Base-by-base conservation (phyloP, 2,113 vertebrate species). In the Parus major region DNA sequence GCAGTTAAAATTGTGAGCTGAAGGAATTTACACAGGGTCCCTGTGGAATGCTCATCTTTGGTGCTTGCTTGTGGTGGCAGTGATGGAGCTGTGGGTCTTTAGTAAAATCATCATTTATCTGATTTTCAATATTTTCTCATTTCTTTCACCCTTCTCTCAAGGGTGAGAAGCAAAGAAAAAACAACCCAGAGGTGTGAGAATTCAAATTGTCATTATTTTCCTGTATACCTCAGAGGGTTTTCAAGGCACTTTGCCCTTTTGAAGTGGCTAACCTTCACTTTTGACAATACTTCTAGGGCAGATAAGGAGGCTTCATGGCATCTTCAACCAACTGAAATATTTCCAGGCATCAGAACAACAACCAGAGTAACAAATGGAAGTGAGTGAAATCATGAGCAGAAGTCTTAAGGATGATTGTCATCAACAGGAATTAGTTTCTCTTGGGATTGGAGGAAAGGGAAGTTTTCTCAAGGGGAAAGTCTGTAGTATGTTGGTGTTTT, bases 241-340 rank as follows among this genome's bases (percentile, higher is more conserved):
- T 90, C 63, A 79, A 72, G 78, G 59, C 63, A 63, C 7, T 47
- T 50, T 59, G 63, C 33, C 27, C 85, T 76, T 94, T 86, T 82
- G 75, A 90, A 90, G 91, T 90, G 87, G 59, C 59, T 87, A 61
- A 78, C 78, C 69, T 85, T 82, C 72, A 84, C 65, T 91, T 84
- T 39, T 92, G 55, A 46, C 29, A 63, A 31, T 55, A 70, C 29
- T 71, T 73, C 47, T 53, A 23, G 31, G 31, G 65, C 29, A 78
- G 68, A 76, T 84, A 69, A 96, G 77, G 80, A 72, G 69, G 41
- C 57, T 95, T 44, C 12, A 2, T 12, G 57, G 28, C 44, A 59
- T 66, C 33, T 86, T 83, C 61, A 88, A 88, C 16, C 22, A 53
- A 19, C 15, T 5, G 22, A 89, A 72, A 10, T 35, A 19, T 80